A percentile compares a stretch with the other conserved stretches of the same genome.
Evolutionary conservation across 64 coral and sea anemone species (phyloP).

Genomic region (Hydrozoanthus tunicans): DNA sequence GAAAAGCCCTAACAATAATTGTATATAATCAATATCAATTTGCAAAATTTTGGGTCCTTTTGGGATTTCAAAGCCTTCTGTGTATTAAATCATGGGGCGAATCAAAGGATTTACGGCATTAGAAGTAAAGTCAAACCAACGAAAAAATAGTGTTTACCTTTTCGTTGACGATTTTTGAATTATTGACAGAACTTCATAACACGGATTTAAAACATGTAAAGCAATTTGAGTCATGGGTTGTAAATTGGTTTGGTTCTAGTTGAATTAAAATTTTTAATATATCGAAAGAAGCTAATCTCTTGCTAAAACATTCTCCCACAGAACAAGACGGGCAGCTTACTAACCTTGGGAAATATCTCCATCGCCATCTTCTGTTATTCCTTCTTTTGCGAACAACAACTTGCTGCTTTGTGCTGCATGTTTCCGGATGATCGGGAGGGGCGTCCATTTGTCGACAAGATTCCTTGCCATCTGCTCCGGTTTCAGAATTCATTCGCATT

Average conservation of each 20-base stretch:
- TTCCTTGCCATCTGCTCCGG: conserved; percentile 25
- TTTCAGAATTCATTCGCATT: conserved; percentile 48
- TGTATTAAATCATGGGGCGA: background rate
- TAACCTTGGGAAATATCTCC: conserved; percentile 59
- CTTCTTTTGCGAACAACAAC: conserved; percentile 23
- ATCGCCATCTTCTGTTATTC: conserved; percentile 33
- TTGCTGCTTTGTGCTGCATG: background rate
- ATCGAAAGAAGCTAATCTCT: background rate
- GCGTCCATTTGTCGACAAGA: conserved; percentile 1
- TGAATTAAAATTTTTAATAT: conserved; percentile 3
- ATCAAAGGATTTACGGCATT: too few species aligned
- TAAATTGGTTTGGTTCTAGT: background rate
- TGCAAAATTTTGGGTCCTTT: background rate
- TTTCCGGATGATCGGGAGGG: conserved; percentile 27
- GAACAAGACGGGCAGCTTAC: background rate
- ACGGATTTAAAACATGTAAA: background rate
- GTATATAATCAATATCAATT: background rate
- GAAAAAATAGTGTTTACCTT: conserved; percentile 42
- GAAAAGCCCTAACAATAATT: background rate
- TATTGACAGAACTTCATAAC: background rate
- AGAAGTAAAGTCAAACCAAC: conserved; percentile 10
- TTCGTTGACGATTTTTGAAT: conserved; percentile 21
- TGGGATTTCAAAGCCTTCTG: background rate
- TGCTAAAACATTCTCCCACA: background rate
- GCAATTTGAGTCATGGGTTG: background rate